Evolutionary conservation across 1,140 invertebrate species (phyloP), one percentile per base, ranked within the genome.

Genomic region (Battus philenor): DNA sequence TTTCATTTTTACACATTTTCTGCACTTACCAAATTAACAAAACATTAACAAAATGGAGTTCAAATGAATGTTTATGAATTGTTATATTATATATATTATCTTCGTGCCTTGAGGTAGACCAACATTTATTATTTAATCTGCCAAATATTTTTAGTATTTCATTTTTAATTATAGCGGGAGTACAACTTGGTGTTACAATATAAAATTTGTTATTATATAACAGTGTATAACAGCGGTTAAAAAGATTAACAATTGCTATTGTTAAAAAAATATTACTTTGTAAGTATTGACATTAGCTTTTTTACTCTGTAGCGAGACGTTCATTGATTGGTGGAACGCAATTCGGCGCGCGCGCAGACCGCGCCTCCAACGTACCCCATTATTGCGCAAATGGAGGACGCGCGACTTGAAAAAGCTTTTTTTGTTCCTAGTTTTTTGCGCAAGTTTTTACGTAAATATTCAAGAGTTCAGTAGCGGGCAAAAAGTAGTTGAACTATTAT

Each of bases 301-400:
- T 33, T 33, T 33, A 33, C 15, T 16, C 13, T 16, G 13, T 17
- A 7, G 7, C 15, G 8, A n/a, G n/a, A 4, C 8, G 10, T 10
- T 4, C 36, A 33, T 15, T 16, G 18, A 54, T 50, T 47, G 53
- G 48, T 50, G 24, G n/a, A 17, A 1, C 10, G 6, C 10, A 5
- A 4, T 8, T 32, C 22, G 26, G 43, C 50, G 50, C 36, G 44
- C 50, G 51, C 59, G 54, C 58, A 57, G 46, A 45, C 54, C 50
- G 47, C 54, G 36, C 58, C 47, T 9, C 8, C 2, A 44, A 22
- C 20, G 24, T 30, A 1, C 8, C 8, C 10, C 5, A 10, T 44
- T 44, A 31, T 44, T 44, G 43, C 29, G 43, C 30, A 30, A 44
- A 6, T n/a, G 6, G 10, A 16, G n/a, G n/a, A n/a, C n/a, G n/a